phyloP scores from a whole-genome alignment of 2,797 vertebrate genomes.

The Centroberyx gerrardi region DNA sequence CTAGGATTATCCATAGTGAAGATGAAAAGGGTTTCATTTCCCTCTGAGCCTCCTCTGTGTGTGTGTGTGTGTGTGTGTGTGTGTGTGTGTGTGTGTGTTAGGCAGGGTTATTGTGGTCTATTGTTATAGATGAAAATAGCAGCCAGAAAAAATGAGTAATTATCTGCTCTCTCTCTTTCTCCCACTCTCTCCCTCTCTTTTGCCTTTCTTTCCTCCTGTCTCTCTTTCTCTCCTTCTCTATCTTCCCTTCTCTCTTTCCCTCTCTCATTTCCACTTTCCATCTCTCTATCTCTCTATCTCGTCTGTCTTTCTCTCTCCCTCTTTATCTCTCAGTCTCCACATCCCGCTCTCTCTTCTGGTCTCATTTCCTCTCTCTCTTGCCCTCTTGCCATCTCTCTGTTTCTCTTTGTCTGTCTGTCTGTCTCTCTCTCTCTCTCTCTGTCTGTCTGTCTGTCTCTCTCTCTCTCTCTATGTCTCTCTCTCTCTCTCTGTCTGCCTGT shows the following conservation, averaged over 20 bases:
- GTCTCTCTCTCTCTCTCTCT: neutral
- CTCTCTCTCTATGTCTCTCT: neutral
- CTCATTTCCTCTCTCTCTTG: neutral
- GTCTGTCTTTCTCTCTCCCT: constrained; percentile 2
- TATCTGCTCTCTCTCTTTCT: constrained; percentile 25
- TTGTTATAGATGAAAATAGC: constrained; percentile 49
- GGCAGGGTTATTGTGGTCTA: constrained; percentile 33
- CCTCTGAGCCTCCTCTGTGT: constrained; percentile 23
- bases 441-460: constrained; percentile 4
- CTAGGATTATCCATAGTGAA: constrained; percentile 57
- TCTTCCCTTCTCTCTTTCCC: neutral
- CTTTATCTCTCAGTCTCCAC: neutral
- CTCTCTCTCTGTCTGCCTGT: neutral
- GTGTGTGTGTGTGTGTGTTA: neutral
- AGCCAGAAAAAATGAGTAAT: constrained; percentile 54
- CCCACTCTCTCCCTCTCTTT: neutral
- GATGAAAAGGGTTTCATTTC: constrained; percentile 60
- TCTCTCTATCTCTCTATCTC: constrained; percentile 6
- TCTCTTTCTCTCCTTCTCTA: neutral
- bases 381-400: constrained; percentile 3
- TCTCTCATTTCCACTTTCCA: neutral
- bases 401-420: neutral
- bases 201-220: neutral
- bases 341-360: constrained; percentile 1
- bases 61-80: constrained; percentile 3